phyloP scores from a whole-genome alignment of 2,113 vertebrate genomes.

The Myotis yumanensis region DNA sequence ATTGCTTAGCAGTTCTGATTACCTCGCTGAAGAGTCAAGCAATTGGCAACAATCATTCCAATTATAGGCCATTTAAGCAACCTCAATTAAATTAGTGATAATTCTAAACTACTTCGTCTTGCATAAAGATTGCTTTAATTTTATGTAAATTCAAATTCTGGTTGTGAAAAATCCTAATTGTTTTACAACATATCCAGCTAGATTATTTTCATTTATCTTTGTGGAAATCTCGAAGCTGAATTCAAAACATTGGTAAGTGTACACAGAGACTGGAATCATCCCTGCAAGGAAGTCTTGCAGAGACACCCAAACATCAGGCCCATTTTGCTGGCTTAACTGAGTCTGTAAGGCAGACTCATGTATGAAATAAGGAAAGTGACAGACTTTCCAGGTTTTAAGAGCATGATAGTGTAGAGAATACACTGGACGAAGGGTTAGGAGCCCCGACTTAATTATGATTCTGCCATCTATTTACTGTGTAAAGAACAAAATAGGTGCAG shows the following conservation, averaged over 20 bases:
- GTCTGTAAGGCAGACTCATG: background rate
- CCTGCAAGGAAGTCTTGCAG: background rate
- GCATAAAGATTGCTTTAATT: constrained; percentile 78
- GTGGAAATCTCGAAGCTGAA: constrained; percentile 61
- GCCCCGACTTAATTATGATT: background rate
- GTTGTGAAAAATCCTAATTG: constrained; percentile 75
- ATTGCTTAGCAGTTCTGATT: constrained; percentile 70
- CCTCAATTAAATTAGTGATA: constrained; percentile 79
- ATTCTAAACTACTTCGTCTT: constrained; percentile 73
- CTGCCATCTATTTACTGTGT: background rate
- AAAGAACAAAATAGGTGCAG: background rate
- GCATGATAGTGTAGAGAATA: background rate
- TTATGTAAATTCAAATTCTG: constrained; percentile 79
- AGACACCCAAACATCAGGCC: background rate
- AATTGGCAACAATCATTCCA: constrained; percentile 72
- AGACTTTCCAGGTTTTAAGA: background rate
- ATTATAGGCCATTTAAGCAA: constrained; percentile 75
- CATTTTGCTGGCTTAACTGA: background rate
- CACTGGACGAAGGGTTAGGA: background rate
- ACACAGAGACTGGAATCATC: background rate
- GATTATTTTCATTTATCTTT: constrained; percentile 79
- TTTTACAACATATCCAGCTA: constrained; percentile 74
- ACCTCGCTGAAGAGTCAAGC: constrained; percentile 53
- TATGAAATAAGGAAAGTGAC: background rate
- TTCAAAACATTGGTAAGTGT: constrained; percentile 17